phyloP scores from a whole-genome alignment of 2,113 vertebrate genomes.

The Malurus alboscapulatus region DNA sequence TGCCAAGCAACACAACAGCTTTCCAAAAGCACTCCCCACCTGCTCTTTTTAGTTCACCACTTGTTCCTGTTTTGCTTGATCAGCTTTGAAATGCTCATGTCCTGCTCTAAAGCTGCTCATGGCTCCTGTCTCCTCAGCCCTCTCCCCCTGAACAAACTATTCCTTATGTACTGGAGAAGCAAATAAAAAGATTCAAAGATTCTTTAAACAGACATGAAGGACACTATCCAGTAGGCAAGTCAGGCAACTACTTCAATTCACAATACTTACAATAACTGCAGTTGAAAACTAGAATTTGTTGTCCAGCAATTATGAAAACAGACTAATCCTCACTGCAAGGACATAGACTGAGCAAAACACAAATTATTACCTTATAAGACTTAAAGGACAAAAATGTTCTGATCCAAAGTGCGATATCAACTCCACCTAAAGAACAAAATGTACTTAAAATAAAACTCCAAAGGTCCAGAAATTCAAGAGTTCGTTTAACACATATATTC shows the following conservation, averaged over 20 bases:
- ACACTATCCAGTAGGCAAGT: not conserved
- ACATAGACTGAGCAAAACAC: not conserved
- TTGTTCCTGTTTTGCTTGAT: not conserved
- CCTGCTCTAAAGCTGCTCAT: not conserved
- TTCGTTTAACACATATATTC: not conserved
- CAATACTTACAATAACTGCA: not conserved
- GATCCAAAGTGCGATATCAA: constrained; percentile 97
- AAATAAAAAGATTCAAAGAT: not conserved
- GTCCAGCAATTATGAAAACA: not conserved
- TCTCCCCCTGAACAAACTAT: not conserved
- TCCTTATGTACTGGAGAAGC: not conserved
- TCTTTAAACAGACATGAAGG: not conserved
- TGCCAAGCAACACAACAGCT: not conserved
- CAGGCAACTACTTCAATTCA: not conserved
- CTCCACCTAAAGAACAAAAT: constrained; percentile 84
- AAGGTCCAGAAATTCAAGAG: not conserved
- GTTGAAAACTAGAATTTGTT: not conserved
- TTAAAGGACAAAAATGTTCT: constrained; percentile 97
- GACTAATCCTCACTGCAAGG: not conserved
- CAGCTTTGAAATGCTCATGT: not conserved
- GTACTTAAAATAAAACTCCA: constrained; percentile 17
- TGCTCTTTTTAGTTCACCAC: not conserved
- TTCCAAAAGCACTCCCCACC: not conserved
- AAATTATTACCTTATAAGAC: constrained; percentile 89
- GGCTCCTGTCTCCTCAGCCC: not conserved